phyloP scores from a whole-genome alignment of 2,113 vertebrate species.

The Tricholaema leucomelas region DNA sequence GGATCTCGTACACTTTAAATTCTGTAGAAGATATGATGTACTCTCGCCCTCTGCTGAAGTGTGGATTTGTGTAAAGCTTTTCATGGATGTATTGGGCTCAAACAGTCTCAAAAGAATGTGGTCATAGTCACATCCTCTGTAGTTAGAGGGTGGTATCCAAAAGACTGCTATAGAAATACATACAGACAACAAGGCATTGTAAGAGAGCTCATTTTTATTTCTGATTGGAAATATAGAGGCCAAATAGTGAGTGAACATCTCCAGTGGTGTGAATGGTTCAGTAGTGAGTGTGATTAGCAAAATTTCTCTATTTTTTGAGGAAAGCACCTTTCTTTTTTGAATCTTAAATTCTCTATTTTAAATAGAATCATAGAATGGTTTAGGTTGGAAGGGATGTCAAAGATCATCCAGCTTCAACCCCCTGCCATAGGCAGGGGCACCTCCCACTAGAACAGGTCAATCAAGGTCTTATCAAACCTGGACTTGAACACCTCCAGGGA shows the following conservation, averaged over 20 bases:
- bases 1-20: neutral
- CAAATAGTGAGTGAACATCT: neutral
- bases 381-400: no score
- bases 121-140: neutral
- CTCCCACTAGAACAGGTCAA: no score
- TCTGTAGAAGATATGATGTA: neutral
- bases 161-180: neutral
- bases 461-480: no score
- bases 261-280: neutral
- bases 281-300: neutral
- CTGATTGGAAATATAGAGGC: neutral
- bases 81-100: neutral
- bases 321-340: neutral
- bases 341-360: slow-evolving; percentile 12
- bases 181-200: neutral
- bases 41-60: neutral
- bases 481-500: no score
- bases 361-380: no score
- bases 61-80: slow-evolving; percentile 6
- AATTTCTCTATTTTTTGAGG: neutral
- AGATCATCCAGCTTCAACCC: no score
- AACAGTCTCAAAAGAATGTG: neutral
- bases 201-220: neutral
- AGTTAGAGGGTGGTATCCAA: neutral
- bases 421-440: no score